These are phyloP conservation scores for Dorcus hopei DNA, from an alignment of 2,888 invertebrate genomes.

Conservation along the genomic window DNA sequence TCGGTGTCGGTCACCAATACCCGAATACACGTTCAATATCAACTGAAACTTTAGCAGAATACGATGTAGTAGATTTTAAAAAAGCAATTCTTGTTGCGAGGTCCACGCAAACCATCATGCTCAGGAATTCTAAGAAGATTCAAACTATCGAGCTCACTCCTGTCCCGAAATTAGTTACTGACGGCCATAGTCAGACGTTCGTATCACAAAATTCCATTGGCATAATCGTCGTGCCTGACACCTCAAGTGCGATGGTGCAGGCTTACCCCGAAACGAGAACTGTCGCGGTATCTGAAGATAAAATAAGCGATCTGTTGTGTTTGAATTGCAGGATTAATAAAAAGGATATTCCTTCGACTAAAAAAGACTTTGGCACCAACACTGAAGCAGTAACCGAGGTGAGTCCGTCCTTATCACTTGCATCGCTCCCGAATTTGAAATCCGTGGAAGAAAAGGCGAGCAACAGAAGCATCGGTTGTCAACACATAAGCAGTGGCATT, in stretches of 20 bases:
- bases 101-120: slow-evolving; percentile 36
- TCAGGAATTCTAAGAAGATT: slow-evolving; percentile 30
- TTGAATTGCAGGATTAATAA: slow-evolving; percentile 53
- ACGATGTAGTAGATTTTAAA: neutral
- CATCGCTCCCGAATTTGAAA: slow-evolving; percentile 5
- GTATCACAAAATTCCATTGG: slow-evolving; percentile 43
- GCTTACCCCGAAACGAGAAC: slow-evolving; percentile 30
- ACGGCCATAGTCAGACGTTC: slow-evolving; percentile 24
- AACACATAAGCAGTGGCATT: slow-evolving; percentile 32
- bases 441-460: slow-evolving; percentile 13
- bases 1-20: slow-evolving; percentile 54
- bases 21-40: slow-evolving; percentile 43
- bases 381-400: slow-evolving; percentile 1
- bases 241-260: slow-evolving; percentile 20
- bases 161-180: slow-evolving; percentile 29
- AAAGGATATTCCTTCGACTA: slow-evolving; percentile 48
- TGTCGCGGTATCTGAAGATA: slow-evolving; percentile 54
- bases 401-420: slow-evolving; percentile 3
- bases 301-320: slow-evolving; percentile 51
- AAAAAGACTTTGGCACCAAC: slow-evolving; percentile 55
- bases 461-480: slow-evolving; percentile 53
- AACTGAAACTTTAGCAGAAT: slow-evolving; percentile 34
- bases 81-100: slow-evolving; percentile 21
- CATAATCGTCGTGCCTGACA: slow-evolving; percentile 42
- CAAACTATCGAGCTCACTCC: slow-evolving; percentile 14